These are phyloP conservation scores for Phasia obesa DNA, from an alignment of 2,888 invertebrate genomes.

Conservation along the genomic window DNA sequence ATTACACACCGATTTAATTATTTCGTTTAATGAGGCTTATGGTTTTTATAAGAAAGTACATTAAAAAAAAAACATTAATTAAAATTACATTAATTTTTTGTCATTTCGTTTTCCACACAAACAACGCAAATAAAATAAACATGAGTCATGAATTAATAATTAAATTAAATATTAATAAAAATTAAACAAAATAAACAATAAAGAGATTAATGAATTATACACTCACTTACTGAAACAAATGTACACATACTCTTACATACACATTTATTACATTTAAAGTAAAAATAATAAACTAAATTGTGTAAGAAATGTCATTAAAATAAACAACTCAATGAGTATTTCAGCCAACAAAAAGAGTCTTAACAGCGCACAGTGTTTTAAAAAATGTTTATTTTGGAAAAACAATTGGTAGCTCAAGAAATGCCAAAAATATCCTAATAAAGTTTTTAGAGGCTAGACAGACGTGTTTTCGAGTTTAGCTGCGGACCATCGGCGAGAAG, in stretches of 20 bases:
- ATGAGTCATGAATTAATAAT: slow-evolving; percentile 48
- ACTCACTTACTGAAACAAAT: background rate
- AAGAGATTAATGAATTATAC: slow-evolving; percentile 52
- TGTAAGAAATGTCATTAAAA: slow-evolving; percentile 45
- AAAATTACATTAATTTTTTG: slow-evolving; percentile 37
- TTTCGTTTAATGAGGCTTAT: background rate
- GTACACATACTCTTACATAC: slow-evolving; percentile 6
- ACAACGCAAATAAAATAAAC: slow-evolving; percentile 25
- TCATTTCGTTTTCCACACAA: background rate
- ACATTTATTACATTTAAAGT: slow-evolving; percentile 15
- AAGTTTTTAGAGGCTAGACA: no score
- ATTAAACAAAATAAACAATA: slow-evolving; percentile 47
- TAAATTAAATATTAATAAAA: slow-evolving; percentile 56
- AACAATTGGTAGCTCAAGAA: no score
- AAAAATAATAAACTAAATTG: slow-evolving; percentile 26
- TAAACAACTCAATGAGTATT: slow-evolving; percentile 15
- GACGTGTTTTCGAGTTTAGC: no score
- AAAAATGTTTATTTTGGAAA: no score
- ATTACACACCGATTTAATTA: slow-evolving; percentile 36
- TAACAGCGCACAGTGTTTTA: no score
- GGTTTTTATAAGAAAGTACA: background rate
- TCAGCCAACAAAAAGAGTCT: slow-evolving; percentile 4
- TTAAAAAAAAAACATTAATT: slow-evolving; percentile 31
- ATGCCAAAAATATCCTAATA: no score
- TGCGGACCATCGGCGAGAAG: no score